A percentile compares a stretch with the other conserved stretches of the same genome.
These are phyloP conservation scores for Lysiphlebus fabarum DNA, from an alignment of 1,140 invertebrate genomes.

Conservation along the genomic window DNA sequence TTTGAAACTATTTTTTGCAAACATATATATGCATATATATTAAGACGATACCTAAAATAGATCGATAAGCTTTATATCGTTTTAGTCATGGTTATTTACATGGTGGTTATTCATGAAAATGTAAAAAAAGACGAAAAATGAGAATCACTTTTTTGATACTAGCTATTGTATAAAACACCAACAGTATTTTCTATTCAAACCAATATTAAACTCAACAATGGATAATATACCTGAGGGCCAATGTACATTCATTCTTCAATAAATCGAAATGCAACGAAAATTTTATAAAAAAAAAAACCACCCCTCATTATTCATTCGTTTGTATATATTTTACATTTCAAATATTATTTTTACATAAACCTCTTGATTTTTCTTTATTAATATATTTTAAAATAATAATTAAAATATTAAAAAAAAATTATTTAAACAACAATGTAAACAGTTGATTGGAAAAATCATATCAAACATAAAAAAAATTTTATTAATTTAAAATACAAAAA, in stretches of 20 bases:
- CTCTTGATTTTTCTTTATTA: too few relatives aligned
- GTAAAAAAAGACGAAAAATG: constrained; percentile 21
- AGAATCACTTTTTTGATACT: constrained; percentile 7
- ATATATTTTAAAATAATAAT: too few relatives aligned
- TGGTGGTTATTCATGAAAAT: not conserved
- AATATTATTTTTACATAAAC: too few relatives aligned
- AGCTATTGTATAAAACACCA: too few relatives aligned
- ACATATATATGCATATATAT: constrained; percentile 12
- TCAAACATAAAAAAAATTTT: too few relatives aligned
- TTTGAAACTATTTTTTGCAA: too few relatives aligned
- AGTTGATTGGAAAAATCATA: too few relatives aligned
- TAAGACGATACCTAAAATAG: not conserved
- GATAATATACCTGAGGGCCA: not conserved
- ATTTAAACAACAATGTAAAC: too few relatives aligned
- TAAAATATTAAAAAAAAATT: too few relatives aligned
- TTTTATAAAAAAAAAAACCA: not conserved
- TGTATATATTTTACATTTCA: too few relatives aligned
- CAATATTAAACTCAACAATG: not conserved
- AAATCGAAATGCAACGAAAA: constrained; percentile 20
- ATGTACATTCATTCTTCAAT: constrained; percentile 5
- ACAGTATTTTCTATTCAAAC: not conserved
- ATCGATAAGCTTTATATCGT: constrained; percentile 21
- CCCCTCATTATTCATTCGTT: constrained; percentile 23
- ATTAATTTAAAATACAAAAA: too few relatives aligned
- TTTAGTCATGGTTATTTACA: constrained; percentile 18